These are phyloP conservation scores for Priocnemis perturbator DNA, from an alignment of 2,888 invertebrate genomes.

Conservation along the genomic window DNA sequence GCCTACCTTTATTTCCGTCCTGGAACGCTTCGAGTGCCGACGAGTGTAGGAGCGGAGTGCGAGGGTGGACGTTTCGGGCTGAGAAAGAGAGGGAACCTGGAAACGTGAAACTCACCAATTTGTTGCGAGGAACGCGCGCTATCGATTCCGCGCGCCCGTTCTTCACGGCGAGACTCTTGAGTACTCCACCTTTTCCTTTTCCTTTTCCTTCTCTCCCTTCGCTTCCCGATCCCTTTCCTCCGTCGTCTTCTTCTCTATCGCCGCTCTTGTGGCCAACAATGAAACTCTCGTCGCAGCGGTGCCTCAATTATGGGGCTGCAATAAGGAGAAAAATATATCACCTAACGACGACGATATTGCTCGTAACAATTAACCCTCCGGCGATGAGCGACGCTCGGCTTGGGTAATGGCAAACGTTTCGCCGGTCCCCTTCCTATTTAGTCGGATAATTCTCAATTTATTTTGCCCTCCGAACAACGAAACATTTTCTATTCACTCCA, in stretches of 20 bases:
- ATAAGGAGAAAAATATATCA: conserved; percentile 46
- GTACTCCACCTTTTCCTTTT: neutral
- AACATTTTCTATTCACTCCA: too few relatives aligned
- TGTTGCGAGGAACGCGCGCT: conserved; percentile 55
- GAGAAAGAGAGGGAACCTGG: conserved; percentile 47
- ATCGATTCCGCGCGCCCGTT: conserved; percentile 50
- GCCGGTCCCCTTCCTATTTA: too few relatives aligned
- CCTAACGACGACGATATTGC: conserved; percentile 43
- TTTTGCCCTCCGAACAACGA: too few relatives aligned
- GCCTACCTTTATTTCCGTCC: conserved; percentile 13
- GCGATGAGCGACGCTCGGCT: conserved; percentile 6
- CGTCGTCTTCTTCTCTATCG: conserved; percentile 15
- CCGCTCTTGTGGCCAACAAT: conserved; percentile 40
- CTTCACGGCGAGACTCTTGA: neutral
- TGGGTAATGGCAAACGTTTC: conserved; percentile 9
- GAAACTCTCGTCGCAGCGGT: conserved; percentile 35
- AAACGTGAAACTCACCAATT: conserved; percentile 64
- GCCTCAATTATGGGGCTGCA: conserved; percentile 44
- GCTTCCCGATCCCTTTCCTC: neutral
- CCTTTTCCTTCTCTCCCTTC: neutral
- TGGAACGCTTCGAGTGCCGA: conserved; percentile 46
- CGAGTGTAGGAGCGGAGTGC: conserved; percentile 28
- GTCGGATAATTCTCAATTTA: too few relatives aligned
- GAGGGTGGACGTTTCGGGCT: conserved; percentile 11
- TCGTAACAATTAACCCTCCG: conserved; percentile 45